Evolutionary conservation across 1,140 invertebrate species (phyloP), one percentile per base, ranked within the genome.

Genomic region (Bombus waltoni): DNA sequence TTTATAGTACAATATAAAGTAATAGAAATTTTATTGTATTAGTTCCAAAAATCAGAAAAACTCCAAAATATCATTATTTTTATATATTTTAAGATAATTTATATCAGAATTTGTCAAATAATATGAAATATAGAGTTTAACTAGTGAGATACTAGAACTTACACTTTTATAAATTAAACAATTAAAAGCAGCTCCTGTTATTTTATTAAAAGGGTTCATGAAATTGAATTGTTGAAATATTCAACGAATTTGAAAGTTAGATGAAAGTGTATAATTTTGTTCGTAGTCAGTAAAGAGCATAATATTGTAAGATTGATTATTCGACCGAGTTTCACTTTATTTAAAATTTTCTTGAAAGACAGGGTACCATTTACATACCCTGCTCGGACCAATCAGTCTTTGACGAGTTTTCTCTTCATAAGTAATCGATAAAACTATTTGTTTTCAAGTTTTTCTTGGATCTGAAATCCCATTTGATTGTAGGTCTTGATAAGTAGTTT

Each of bases 351-450:
- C 38, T 68, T 13, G 38, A 28, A 53, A 47, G 47, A 65, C 71
- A 81, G 81, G 81, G 66, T 85, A 89, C 79, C 80, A 66, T 87
- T 85, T 85, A 85, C 84, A 85, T 85, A 85, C 44, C 38, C 47
- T 81, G 84, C n/a, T 66, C 32, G 62, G n/a, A 85, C 38, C 57
- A 81, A 59, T 68, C 57, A 79, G 35, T 71, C 40, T 53, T 80
- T 40, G 9, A 83, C n/a, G 59, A 42, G 65, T 59, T 85, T 47
- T 62, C 25, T 32, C 1, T 81, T 85, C 13, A 40, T 28, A 59
- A 68, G 25, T 47, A 9, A 74, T 66, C 4, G 15, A 59, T 13
- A 13, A 57, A 81, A 81, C 13, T 47, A n/a, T 38, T 42, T 13
- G 42, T 15, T 72, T 81, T 42, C 44, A 79, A 71, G 15, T n/a